Evolutionary conservation across 2,888 invertebrate species (phyloP).

Genomic region (Zygothrica quintamaculata): DNA sequence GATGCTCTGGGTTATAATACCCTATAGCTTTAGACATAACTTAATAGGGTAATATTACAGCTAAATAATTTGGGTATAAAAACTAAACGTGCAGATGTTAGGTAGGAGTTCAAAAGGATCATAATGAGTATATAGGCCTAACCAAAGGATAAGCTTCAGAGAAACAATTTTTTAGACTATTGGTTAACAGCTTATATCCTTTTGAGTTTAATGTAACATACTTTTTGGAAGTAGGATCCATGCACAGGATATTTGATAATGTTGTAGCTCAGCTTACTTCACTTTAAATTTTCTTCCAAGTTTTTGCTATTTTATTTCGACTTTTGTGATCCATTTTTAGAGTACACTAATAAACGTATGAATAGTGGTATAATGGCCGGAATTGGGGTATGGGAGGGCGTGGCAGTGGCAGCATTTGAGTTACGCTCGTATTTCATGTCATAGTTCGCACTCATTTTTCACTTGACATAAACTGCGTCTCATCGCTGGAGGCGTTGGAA

Average conservation of each 20-base stretch:
- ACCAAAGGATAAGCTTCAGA: too few relatives aligned
- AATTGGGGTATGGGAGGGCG: too few relatives aligned
- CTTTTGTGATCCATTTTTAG: slow-evolving; percentile 35
- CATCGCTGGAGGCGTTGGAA: slow-evolving; percentile 69
- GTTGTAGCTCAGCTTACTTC: neutral
- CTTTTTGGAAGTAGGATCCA: too few relatives aligned
- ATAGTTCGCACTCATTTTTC: slow-evolving; percentile 79
- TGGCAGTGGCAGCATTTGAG: slow-evolving; percentile 35
- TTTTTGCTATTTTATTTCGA: slow-evolving; percentile 27
- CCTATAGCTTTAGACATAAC: neutral
- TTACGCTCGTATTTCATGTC: slow-evolving; percentile 71
- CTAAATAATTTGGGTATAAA: too few relatives aligned
- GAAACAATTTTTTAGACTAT: too few relatives aligned
- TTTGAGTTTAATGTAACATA: too few relatives aligned
- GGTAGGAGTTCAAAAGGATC: too few relatives aligned
- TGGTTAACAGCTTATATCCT: neutral
- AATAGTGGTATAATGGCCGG: too few relatives aligned
- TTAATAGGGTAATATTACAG: too few relatives aligned
- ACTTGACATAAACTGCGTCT: slow-evolving; percentile 77
- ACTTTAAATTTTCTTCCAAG: slow-evolving; percentile 2
- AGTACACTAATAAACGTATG: slow-evolving; percentile 4
- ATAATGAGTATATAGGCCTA: too few relatives aligned
- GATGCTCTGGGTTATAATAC: slow-evolving; percentile 1
- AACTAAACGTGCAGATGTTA: too few relatives aligned
- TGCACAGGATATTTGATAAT: neutral